Evolutionary conservation across 2,888 invertebrate species (phyloP).

Genomic region (Cordilura impudica): DNA sequence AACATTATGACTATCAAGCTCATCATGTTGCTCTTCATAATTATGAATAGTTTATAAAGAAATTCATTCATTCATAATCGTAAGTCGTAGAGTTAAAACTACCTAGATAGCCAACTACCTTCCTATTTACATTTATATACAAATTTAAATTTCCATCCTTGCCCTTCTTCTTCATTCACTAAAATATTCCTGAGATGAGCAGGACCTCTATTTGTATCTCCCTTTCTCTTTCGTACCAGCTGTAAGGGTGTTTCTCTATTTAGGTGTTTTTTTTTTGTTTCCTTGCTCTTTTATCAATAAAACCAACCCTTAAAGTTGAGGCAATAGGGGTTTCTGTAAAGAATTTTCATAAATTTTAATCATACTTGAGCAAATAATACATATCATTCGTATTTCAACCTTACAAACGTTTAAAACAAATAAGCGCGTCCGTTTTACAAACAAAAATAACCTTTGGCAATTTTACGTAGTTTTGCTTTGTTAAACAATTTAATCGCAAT

Average conservation of each 20-base stretch:
- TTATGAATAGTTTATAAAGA: background rate
- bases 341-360: conserved; percentile 58
- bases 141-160: conserved; percentile 1
- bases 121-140: background rate
- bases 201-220: conserved; percentile 6
- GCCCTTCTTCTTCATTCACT: conserved; percentile 2
- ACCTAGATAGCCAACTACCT: background rate
- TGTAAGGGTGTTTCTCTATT: conserved; percentile 48
- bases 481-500: background rate
- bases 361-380: conserved; percentile 48
- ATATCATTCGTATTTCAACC: conserved; percentile 60
- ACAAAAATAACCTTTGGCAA: background rate
- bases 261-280: conserved; percentile 19
- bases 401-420: conserved; percentile 55
- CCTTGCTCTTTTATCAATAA: conserved; percentile 49
- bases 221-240: conserved; percentile 43
- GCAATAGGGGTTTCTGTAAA: conserved; percentile 31
- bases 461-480: background rate
- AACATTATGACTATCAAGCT: conserved; percentile 20
- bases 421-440: conserved; percentile 13
- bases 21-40: conserved; percentile 26
- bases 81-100: conserved; percentile 22
- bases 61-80: conserved; percentile 45
- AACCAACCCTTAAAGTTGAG: conserved; percentile 46
- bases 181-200: background rate